phyloP scores from a whole-genome alignment of 2,113 vertebrate species.

The Gavialis gangeticus region DNA sequence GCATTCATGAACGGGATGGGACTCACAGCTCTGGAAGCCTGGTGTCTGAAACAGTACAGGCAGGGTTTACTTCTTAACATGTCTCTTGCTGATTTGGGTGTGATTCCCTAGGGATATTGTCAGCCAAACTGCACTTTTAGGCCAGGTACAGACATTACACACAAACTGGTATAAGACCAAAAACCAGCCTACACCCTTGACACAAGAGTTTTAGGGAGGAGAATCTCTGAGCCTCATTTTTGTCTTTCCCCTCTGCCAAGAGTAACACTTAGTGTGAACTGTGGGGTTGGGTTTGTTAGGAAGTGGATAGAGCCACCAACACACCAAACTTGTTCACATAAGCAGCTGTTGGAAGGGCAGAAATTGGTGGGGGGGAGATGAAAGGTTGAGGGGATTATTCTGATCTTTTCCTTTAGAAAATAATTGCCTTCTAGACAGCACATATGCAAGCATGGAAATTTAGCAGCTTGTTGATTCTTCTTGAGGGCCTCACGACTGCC shows the following conservation, averaged over 20 bases:
- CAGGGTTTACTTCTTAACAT: too few relatives aligned
- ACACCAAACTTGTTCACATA: neutral
- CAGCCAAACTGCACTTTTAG: too few relatives aligned
- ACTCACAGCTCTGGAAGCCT: too few relatives aligned
- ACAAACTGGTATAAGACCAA: too few relatives aligned
- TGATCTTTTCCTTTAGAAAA: neutral
- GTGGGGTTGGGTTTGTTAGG: neutral
- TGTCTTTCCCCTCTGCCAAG: neutral
- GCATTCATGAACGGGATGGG: too few relatives aligned
- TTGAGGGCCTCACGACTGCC: neutral
- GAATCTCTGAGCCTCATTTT: neutral
- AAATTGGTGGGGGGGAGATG: neutral
- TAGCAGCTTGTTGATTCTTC: neutral
- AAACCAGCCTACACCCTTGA: too few relatives aligned
- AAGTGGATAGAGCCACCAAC: too few relatives aligned
- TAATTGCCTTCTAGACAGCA: neutral
- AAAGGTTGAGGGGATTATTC: neutral
- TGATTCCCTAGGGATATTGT: too few relatives aligned
- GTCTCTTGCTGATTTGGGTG: too few relatives aligned
- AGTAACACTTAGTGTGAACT: neutral
- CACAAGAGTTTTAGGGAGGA: neutral
- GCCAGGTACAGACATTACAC: too few relatives aligned
- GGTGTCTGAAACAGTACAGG: too few relatives aligned
- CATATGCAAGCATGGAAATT: neutral
- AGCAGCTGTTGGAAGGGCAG: neutral